Evolutionary conservation across 2,797 vertebrate genomes (phyloP), one percentile per base, ranked within the genome.

Genomic region (Phyllotis vaccarum): DNA sequence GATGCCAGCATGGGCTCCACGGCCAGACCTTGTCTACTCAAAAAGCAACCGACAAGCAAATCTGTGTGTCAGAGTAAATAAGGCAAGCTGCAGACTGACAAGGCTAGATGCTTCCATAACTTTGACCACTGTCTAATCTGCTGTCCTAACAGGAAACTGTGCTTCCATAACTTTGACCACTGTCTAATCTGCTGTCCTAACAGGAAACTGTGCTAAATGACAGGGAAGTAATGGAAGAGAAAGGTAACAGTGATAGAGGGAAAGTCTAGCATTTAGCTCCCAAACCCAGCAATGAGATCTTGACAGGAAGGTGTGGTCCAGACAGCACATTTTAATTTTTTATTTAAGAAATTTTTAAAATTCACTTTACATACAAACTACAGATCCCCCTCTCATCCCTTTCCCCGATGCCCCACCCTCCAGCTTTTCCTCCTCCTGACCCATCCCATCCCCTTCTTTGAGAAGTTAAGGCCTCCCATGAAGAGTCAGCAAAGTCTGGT

Each of bases 81-180:
- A 29, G 68, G 46, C n/a, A 6, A 5, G 24, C 62, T 0, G 4
- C 14, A 3, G 46, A 43, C 82, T 3, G 2, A 22, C 5, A 0
- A 10, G 60, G 56, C 49, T 6, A 29, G 6, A 4, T 17, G 27
- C 1, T 2, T 24, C 43, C 2, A 0, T 70, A 58, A 16, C 34
- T 0, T 5, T 62, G 40, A 29, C 19, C 34, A 46, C 6, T 17
- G 88, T 29, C 52, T 22, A 54, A 76, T 58, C 37, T 1, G 12
- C 34, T 3, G 21, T 40, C 3, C 0, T 12, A 34, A 43, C 37
- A 54, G 49, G 24, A 70, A 13, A 24, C 13, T 2, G 4, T n/a
- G 27, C 1, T 2, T 24, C 43, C 2, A 0, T 70, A 58, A 16
- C 34, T 0, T 5, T 62, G 40, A 29, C 19, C 34, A 46, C 6